Evolutionary conservation across 2,888 invertebrate species (phyloP).

Genomic region (Hydropsyche betteni): DNA sequence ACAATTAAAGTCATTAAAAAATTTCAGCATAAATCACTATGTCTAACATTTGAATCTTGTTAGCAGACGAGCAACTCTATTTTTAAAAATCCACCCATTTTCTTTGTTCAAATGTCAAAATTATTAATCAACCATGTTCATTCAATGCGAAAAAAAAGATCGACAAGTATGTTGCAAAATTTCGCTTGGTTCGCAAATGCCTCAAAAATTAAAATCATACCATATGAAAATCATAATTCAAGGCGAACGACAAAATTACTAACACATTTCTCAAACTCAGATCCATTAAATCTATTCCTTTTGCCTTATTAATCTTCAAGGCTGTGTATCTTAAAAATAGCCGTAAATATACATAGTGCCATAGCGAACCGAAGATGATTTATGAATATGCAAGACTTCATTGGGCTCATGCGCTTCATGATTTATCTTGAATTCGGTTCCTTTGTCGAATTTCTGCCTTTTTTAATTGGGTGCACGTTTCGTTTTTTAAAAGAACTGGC

Average conservation of each 20-base stretch:
- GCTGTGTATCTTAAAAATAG: not conserved
- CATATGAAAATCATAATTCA: constrained; percentile 17
- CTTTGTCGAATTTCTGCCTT: too few species aligned
- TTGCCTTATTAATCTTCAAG: constrained; percentile 4
- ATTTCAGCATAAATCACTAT: too few species aligned
- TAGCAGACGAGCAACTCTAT: too few species aligned
- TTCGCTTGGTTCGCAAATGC: not conserved
- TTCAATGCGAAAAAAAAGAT: too few species aligned
- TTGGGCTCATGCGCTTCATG: too few species aligned
- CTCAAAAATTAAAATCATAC: constrained; percentile 3
- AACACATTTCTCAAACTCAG: not conserved
- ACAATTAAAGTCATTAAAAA: too few species aligned
- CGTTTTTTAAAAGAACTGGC: not conserved
- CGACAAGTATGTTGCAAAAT: not conserved
- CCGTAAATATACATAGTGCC: not conserved
- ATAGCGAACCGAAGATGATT: not conserved
- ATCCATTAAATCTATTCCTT: not conserved
- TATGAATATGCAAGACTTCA: constrained; percentile 4
- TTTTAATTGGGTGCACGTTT: too few species aligned
- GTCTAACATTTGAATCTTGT: too few species aligned
- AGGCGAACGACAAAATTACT: constrained; percentile 14
- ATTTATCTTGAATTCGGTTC: too few species aligned
- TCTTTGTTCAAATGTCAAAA: too few species aligned
- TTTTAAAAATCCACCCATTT: too few species aligned
- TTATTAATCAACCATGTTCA: too few species aligned